A percentile compares a stretch with the other conserved stretches of the same genome.
phyloP scores from a whole-genome alignment of 2,797 vertebrate species.

The Chromis chromis region DNA sequence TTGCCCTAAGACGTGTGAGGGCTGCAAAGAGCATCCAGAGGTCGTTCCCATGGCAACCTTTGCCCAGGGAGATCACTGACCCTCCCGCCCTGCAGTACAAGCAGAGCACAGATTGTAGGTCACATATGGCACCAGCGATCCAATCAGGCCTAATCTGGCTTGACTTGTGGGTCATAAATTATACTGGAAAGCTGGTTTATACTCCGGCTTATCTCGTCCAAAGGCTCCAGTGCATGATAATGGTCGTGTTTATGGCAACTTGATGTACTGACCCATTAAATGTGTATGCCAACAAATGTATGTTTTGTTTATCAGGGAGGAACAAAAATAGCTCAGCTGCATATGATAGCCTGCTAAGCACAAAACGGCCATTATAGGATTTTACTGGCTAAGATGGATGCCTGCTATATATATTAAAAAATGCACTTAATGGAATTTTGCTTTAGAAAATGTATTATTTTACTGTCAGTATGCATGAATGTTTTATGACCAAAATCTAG shows the following conservation, averaged over 20 bases:
- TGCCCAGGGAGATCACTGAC: conserved; percentile 82
- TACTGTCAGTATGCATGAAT: neutral
- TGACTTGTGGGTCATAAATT: conserved; percentile 84
- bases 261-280: conserved; percentile 68
- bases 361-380: neutral
- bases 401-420: neutral
- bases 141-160: conserved; percentile 86
- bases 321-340: conserved; percentile 25
- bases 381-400: conserved; percentile 6
- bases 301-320: conserved; percentile 28
- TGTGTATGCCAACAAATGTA: conserved; percentile 63
- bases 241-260: conserved; percentile 56
- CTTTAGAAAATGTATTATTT: neutral
- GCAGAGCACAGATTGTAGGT: conserved; percentile 84
- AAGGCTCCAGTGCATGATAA: conserved; percentile 57
- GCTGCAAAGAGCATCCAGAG: conserved; percentile 79
- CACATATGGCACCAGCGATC: conserved; percentile 84
- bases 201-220: conserved; percentile 70
- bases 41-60: conserved; percentile 90
- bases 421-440: too few species aligned
- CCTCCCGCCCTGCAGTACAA: conserved; percentile 75
- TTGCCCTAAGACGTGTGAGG: conserved; percentile 76
- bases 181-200: conserved; percentile 79
- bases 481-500: neutral
- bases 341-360: neutral